Percentiles rank a stretch among this genome's conserved stretches.
Evolutionary conservation across 2,888 invertebrate genomes (phyloP).

Genomic region (Dasypogon diadema): DNA sequence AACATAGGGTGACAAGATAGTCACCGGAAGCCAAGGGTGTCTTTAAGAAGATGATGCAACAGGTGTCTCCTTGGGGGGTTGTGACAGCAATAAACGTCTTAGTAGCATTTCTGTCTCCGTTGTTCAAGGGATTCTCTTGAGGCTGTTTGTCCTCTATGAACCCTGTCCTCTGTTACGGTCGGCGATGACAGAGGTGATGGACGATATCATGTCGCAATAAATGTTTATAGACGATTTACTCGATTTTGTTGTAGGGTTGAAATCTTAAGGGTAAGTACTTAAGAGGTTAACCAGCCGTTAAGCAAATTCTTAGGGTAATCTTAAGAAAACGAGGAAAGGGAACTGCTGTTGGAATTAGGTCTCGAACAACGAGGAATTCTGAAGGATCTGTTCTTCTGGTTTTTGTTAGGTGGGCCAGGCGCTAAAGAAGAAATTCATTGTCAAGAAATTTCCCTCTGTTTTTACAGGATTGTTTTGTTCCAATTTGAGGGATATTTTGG

Average conservation of each 20-base stretch:
- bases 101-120: conserved; percentile 2
- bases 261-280: conserved; percentile 48
- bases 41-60: conserved; percentile 54
- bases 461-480: neutral
- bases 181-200: conserved; percentile 41
- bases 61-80: conserved; percentile 51
- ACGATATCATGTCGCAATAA: conserved; percentile 54
- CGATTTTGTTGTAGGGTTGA: conserved; percentile 52
- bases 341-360: neutral
- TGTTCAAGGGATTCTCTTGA: conserved; percentile 29
- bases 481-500: neutral
- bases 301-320: conserved; percentile 52
- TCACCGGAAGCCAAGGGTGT: conserved; percentile 19
- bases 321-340: conserved; percentile 12
- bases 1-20: conserved; percentile 11
- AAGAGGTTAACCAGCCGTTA: conserved; percentile 55
- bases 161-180: neutral
- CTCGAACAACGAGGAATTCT: neutral
- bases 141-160: conserved; percentile 28
- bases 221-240: conserved; percentile 55
- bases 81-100: conserved; percentile 27
- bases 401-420: neutral
- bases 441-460: neutral
- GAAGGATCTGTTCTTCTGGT: neutral
- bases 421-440: neutral